Evolutionary conservation across 2,113 vertebrate genomes (phyloP).

Genomic region (Cheilinus undulatus): DNA sequence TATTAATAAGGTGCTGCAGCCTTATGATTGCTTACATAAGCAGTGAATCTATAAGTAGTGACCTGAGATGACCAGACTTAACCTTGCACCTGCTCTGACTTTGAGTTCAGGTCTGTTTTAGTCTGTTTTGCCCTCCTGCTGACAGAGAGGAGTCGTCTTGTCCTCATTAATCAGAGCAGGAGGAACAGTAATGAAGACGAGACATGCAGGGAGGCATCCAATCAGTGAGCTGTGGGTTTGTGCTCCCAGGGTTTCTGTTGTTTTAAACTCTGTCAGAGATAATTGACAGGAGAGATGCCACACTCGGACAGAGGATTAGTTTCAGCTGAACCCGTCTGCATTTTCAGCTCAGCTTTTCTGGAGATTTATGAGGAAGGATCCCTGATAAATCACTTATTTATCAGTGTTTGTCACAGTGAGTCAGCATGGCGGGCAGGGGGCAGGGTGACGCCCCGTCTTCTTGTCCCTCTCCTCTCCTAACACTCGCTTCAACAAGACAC

Average conservation of each 20-base stretch:
- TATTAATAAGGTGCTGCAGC: too few relatives aligned
- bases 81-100: neutral
- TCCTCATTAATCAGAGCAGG: constrained; percentile 62
- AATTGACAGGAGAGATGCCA: constrained; percentile 60
- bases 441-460: neutral
- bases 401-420: constrained; percentile 62
- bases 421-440: constrained; percentile 42
- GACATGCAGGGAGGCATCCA: constrained; percentile 51
- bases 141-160: constrained; percentile 33
- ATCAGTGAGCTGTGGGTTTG: constrained; percentile 28
- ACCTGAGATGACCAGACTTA: constrained; percentile 17
- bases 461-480: constrained; percentile 3
- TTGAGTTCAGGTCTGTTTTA: neutral
- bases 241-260: constrained; percentile 27
- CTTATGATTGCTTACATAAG: neutral
- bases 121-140: constrained; percentile 18
- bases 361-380: constrained; percentile 50
- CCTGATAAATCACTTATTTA: constrained; percentile 63
- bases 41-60: constrained; percentile 12
- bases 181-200: constrained; percentile 53
- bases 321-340: constrained; percentile 22
- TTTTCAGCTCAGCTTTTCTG: constrained; percentile 33
- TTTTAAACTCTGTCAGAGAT: constrained; percentile 44
- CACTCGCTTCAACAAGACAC: neutral
- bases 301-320: constrained; percentile 48